Evolutionary conservation across 1,140 invertebrate species (phyloP), one percentile per base, ranked within the genome.

Genomic region (Drosophila rhopaloa): DNA sequence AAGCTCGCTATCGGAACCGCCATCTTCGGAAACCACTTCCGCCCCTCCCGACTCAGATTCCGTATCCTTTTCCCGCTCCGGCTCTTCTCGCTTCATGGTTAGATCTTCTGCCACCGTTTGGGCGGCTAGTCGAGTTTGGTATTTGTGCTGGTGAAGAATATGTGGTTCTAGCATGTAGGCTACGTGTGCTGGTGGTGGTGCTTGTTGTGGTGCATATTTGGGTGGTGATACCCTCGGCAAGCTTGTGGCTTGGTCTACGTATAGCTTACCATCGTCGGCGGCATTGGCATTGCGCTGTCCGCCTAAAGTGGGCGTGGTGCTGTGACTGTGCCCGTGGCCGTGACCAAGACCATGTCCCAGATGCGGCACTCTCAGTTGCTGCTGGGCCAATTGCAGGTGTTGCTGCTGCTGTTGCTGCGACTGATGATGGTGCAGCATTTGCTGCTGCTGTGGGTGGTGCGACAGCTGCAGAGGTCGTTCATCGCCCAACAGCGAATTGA

Each of bases 401-500:
- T 70, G 47, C 27, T 50, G 48, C 29, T 53, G 55, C 11, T 54
- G 62, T 59, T 75, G 71, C 29, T 68, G 72, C 44, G 59, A 54
- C 19, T 62, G 78, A 13, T 73, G 56, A 19, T 72, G 74, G 19
- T 71, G 77, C n/a, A 55, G 48, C 35, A 48, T 14, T 10, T 71
- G 66, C 3, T 72, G 63, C 1, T 73, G 59, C 4, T 32, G 29
- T 8, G 76, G 67, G 3, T 83, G 80, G 10, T 76, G 68, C 16
- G 88, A 71, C 32, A 90, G 58, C 40, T 81, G 79, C 73, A 91
- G 38, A 4, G 89, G 73, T 11, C 91, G 77, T 7, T 91, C 91
- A 62, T 91, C 90, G 13, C 80, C 84, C 86, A 91, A 83, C 50
- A 92, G 59, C 11, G 91, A 92, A 63, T 92, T 92, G 24, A 92